Evolutionary conservation across 2,113 vertebrate genomes (phyloP).

Genomic region (Pygoscelis adeliae): DNA sequence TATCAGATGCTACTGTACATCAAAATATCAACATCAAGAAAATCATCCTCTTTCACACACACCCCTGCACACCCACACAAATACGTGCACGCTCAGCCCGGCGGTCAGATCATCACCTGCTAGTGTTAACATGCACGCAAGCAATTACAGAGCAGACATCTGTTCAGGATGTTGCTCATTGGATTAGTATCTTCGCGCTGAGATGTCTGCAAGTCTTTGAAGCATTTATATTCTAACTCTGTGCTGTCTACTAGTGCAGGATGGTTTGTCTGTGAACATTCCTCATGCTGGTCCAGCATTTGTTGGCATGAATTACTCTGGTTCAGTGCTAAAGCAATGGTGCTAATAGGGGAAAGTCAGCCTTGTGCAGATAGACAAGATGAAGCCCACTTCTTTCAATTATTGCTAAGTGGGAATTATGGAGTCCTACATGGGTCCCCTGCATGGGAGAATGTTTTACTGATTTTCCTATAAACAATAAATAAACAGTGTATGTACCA

Average conservation of each 20-base stretch:
- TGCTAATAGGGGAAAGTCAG: neutral
- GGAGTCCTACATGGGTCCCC: neutral
- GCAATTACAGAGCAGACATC: slow-evolving; percentile 26
- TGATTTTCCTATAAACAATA: neutral
- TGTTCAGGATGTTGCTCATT: slow-evolving; percentile 49
- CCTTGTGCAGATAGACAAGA: neutral
- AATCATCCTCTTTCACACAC: neutral
- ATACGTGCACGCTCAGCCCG: rapidly evolving
- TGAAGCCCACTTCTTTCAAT: neutral
- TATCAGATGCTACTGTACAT: neutral
- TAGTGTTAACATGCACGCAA: neutral
- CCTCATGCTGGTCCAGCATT: neutral
- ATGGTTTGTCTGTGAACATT: neutral
- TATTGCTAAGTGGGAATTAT: neutral
- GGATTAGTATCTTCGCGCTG: neutral
- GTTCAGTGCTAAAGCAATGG: neutral
- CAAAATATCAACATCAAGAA: neutral
- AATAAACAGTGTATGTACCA: neutral
- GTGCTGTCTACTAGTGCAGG: neutral
- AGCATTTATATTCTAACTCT: neutral
- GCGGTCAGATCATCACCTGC: neutral
- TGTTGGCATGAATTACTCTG: neutral
- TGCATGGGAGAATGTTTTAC: neutral
- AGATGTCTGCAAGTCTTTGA: slow-evolving; percentile 1
- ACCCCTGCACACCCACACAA: neutral